Base-by-base conservation (phyloP, 2,888 invertebrate genomes). In the Caenorhabditis macrosperma region DNA sequence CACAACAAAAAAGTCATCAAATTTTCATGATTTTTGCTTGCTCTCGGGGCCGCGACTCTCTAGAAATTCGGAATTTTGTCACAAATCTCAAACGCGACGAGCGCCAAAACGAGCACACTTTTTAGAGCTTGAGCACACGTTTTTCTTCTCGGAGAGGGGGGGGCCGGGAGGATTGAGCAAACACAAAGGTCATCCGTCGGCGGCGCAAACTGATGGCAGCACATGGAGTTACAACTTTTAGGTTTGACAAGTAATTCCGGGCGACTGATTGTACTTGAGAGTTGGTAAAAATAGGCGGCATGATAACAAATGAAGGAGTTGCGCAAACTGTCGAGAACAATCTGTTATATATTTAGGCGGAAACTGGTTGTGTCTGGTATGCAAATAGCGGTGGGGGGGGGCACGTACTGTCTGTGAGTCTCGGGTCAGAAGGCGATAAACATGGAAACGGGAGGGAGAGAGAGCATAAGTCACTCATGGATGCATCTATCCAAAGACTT, bases 121-220 rank as follows among this genome's bases (percentile, higher is more conserved):
- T 26, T 20, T 54, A 33, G n/a, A n/a, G n/a, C 50, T 9, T 52
- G 38, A 50, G 35, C 12, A 35, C 54, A 38, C n/a, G n/a, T n/a
- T n/a, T n/a, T n/a, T n/a, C n/a, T n/a, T n/a, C n/a, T n/a, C n/a
- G n/a, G n/a, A n/a, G n/a, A n/a, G n/a, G n/a, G n/a, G n/a, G n/a
- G n/a, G n/a, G n/a, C n/a, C n/a, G n/a, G 26, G 72, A 63, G 28
- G 63, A 57, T 55, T 72, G 72, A 55, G 48, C 72, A 72, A 72
- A 72, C 55, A 72, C 17, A 55, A 57, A 71, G 24, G 50, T 38
- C 59, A n/a, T n/a, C n/a, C n/a, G 28, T 17, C 33, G 22, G 46
- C 22, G 48, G 30, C 26, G 57, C 22, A 41, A 57, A 41, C 15
- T 59, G 41, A 44, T 59, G 24, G n/a, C n/a, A n/a, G n/a, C n/a